Conservation (phyloP, 2,888 invertebrate species). For the Epinotia ramella region DNA sequence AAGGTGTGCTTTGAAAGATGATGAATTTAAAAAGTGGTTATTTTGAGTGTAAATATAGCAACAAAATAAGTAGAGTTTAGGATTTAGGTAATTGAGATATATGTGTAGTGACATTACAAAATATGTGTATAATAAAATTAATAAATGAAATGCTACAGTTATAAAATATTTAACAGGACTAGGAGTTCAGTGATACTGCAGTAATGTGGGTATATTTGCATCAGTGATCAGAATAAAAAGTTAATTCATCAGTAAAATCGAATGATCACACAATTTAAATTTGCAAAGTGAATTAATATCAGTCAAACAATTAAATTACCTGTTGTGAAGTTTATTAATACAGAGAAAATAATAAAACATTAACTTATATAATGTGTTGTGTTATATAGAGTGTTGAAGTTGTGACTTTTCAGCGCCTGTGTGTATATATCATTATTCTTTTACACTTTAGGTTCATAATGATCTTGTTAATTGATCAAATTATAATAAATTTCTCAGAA, state of each 20-base stretch:
- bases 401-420: neutral
- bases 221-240: neutral
- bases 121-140: neutral
- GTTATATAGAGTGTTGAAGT: neutral
- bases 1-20: too few species aligned
- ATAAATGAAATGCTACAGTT: neutral
- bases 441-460: neutral
- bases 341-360: too few species aligned
- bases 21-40: too few species aligned
- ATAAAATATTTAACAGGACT: too few species aligned
- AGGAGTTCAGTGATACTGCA: neutral
- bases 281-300: too few species aligned
- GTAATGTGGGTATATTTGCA: neutral
- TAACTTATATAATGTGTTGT: too few species aligned
- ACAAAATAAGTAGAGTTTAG: too few species aligned
- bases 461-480: neutral
- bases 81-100: neutral
- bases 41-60: too few species aligned
- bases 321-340: too few species aligned
- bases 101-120: neutral
- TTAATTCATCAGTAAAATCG: neutral
- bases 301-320: too few species aligned
- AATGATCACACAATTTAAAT: too few species aligned
- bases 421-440: neutral
- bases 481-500: too few species aligned